These are phyloP conservation scores for Lithobates sylvaticus DNA, from an alignment of 2,797 vertebrate genomes.

Conservation along the genomic window DNA sequence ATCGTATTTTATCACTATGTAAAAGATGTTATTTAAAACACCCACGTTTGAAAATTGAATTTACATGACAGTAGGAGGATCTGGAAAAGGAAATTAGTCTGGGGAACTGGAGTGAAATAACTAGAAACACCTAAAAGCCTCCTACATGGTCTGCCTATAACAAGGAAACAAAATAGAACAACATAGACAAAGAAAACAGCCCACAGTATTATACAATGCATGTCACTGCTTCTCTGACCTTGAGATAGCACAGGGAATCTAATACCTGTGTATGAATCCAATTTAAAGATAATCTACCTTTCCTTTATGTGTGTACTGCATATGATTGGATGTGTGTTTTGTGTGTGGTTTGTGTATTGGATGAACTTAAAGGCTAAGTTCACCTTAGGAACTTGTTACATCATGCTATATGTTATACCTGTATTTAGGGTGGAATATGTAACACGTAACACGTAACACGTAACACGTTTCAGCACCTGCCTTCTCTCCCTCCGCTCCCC, in stretches of 20 bases:
- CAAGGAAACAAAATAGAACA: slow-evolving; percentile 12
- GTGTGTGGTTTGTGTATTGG: not conserved
- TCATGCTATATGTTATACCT: too few species aligned
- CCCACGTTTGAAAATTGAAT: slow-evolving; percentile 40
- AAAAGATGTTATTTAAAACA: slow-evolving; percentile 37
- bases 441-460: too few species aligned
- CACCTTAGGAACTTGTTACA: too few species aligned
- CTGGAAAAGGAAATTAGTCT: slow-evolving; percentile 50
- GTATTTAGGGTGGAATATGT: too few species aligned
- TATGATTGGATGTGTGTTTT: not conserved
- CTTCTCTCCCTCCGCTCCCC: too few species aligned
- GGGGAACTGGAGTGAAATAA: slow-evolving; percentile 42
- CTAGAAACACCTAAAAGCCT: slow-evolving; percentile 29
- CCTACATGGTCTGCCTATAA: not conserved
- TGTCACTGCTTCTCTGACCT: not conserved
- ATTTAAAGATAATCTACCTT: not conserved
- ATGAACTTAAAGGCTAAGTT: not conserved
- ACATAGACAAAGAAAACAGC: slow-evolving; percentile 6
- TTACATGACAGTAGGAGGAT: slow-evolving; percentile 44
- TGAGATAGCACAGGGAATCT: not conserved
- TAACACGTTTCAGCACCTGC: too few species aligned
- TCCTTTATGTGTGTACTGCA: not conserved
- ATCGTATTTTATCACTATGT: slow-evolving; percentile 24
- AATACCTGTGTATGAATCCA: not conserved
- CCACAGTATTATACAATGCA: not conserved